Conservation (phyloP, 1,140 invertebrate species). For the Probaryconus sp. region DNA sequence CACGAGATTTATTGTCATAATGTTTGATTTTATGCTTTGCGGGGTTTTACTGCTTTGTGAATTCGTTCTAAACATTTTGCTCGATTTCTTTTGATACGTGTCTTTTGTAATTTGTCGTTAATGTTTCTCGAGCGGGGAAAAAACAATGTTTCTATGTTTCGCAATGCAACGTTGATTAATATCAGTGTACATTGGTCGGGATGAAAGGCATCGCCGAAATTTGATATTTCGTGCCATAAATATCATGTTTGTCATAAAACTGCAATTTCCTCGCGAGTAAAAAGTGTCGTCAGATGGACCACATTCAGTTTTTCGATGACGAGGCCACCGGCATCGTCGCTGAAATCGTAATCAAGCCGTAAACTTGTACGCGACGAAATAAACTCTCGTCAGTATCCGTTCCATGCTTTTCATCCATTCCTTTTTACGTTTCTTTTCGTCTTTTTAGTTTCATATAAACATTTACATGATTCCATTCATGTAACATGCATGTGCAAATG, state of each 20-base stretch:
- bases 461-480: slow-evolving; percentile 71
- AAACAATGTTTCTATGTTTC: too few relatives aligned
- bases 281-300: slow-evolving; percentile 7
- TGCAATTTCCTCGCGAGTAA: slow-evolving; percentile 17
- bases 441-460: slow-evolving; percentile 67
- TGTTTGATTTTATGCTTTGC: slow-evolving; percentile 21
- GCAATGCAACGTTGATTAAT: too few relatives aligned
- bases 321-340: slow-evolving; percentile 54
- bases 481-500: slow-evolving; percentile 58
- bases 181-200: too few relatives aligned
- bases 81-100: neutral
- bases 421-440: slow-evolving; percentile 44
- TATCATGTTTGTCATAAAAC: slow-evolving; percentile 5
- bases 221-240: neutral
- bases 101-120: too few relatives aligned
- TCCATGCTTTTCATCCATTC: slow-evolving; percentile 16
- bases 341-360: slow-evolving; percentile 67
- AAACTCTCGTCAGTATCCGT: slow-evolving; percentile 61
- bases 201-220: neutral
- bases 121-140: too few relatives aligned
- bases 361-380: slow-evolving; percentile 65
- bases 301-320: slow-evolving; percentile 27
- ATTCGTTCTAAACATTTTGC: neutral
- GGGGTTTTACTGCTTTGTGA: neutral
- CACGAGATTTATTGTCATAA: slow-evolving; percentile 14